Evolutionary conservation across 2,797 vertebrate genomes (phyloP).

Genomic region (Amblyraja radiata): DNA sequence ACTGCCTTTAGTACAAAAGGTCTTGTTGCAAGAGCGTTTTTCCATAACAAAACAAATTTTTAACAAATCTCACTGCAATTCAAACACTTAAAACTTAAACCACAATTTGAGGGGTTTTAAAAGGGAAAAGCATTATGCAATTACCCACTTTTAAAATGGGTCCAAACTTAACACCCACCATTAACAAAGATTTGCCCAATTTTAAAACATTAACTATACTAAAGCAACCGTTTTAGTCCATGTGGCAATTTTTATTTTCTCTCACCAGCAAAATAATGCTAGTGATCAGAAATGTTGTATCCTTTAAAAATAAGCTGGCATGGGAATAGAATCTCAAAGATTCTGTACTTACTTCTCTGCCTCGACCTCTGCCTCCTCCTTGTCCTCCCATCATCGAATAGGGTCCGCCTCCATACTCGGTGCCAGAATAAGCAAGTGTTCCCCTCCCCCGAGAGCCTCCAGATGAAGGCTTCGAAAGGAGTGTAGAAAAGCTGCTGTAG

Average conservation of each 20-base stretch:
- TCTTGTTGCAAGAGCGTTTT: not conserved
- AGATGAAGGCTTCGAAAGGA: slow-evolving; percentile 71
- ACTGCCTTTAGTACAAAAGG: not conserved
- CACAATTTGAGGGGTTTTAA: not conserved
- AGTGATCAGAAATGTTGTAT: slow-evolving; percentile 35
- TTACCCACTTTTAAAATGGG: not conserved
- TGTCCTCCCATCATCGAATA: slow-evolving; percentile 77
- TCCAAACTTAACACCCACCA: slow-evolving; percentile 2
- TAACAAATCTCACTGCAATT: not conserved
- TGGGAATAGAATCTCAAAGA: slow-evolving; percentile 78
- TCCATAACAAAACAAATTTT: not conserved
- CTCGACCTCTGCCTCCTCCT: slow-evolving; percentile 74
- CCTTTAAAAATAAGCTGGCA: slow-evolving; percentile 67
- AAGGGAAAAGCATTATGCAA: not conserved
- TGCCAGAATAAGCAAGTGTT: slow-evolving; percentile 74
- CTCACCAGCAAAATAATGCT: slow-evolving; percentile 36
- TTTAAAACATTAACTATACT: slow-evolving; percentile 21
- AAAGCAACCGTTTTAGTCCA: slow-evolving; percentile 10
- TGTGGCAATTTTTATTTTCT: slow-evolving; percentile 18
- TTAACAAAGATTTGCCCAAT: not conserved
- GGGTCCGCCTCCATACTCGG: slow-evolving; percentile 74
- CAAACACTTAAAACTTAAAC: not conserved
- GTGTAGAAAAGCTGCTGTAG: slow-evolving; percentile 76
- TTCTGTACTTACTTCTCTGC: slow-evolving; percentile 79
- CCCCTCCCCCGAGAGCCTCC: slow-evolving; percentile 81